phyloP scores from a whole-genome alignment of 2,113 vertebrate genomes.

The Lonchura striata region DNA sequence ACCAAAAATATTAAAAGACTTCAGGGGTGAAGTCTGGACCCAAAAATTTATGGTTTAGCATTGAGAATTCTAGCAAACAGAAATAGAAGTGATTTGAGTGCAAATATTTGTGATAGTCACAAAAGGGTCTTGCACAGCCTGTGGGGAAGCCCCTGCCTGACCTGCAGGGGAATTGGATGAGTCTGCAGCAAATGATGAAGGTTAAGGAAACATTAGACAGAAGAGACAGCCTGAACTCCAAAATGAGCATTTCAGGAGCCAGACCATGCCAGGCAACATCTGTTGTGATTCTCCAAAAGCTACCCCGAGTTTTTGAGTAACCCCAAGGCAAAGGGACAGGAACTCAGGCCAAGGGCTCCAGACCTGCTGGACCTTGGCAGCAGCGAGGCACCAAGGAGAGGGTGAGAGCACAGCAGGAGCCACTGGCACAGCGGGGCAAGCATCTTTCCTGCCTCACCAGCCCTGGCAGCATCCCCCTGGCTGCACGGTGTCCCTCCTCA shows the following conservation, averaged over 20 bases:
- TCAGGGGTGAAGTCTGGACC: not conserved
- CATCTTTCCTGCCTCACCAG: accelerated
- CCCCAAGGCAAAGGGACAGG: not conserved
- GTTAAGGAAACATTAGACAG: not conserved
- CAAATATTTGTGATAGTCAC: not conserved
- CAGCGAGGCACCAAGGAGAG: accelerated
- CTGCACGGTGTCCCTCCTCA: not conserved
- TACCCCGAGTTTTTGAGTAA: not conserved
- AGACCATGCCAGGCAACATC: not conserved
- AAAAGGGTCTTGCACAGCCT: not conserved
- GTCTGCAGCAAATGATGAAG: not conserved
- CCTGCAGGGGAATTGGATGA: not conserved
- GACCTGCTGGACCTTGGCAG: not conserved
- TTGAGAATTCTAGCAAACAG: not conserved
- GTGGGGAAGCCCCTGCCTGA: not conserved
- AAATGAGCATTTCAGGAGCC: not conserved
- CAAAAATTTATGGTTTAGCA: not conserved
- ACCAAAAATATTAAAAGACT: not conserved
- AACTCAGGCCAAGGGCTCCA: not conserved
- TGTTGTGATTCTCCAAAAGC: not conserved
- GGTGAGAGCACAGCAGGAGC: not conserved
- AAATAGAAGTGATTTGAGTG: not conserved
- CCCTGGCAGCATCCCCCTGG: not conserved
- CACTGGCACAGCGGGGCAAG: accelerated
- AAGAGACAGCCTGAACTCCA: not conserved